Evolutionary conservation across 1,140 invertebrate species (phyloP).

Genomic region (Saxidomus purpurata): DNA sequence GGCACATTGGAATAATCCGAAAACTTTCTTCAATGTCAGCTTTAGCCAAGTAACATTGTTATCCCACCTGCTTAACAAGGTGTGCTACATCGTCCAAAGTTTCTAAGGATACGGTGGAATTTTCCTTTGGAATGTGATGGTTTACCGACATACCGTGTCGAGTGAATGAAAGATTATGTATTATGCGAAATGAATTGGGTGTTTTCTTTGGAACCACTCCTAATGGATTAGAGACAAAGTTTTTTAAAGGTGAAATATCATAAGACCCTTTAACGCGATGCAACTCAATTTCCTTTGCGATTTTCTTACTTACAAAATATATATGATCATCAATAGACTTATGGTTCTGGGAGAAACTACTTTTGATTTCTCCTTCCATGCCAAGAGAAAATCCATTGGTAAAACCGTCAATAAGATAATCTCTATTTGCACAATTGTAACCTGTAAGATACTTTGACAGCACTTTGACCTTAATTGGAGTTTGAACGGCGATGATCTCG

Average conservation of each 20-base stretch:
- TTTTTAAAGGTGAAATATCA: background rate
- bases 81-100: slow-evolving; percentile 14
- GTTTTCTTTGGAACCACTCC: background rate
- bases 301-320: background rate
- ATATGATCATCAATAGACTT: background rate
- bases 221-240: slow-evolving; percentile 1
- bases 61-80: background rate
- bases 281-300: background rate
- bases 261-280: background rate
- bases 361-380: no score
- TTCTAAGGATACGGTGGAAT: background rate
- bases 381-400: background rate
- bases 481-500: background rate
- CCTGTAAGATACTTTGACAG: background rate
- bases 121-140: background rate
- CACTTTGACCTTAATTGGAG: background rate
- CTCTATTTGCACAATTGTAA: background rate
- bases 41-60: slow-evolving; percentile 13
- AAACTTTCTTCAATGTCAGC: slow-evolving; percentile 43
- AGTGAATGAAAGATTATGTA: slow-evolving; percentile 20
- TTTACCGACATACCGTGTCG: background rate
- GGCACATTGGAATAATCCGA: slow-evolving; percentile 27
- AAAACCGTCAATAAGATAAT: background rate
- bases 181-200: background rate
- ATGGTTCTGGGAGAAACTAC: background rate